Evolutionary conservation across 2,113 vertebrate genomes (phyloP).

Genomic region (Castor canadensis): DNA sequence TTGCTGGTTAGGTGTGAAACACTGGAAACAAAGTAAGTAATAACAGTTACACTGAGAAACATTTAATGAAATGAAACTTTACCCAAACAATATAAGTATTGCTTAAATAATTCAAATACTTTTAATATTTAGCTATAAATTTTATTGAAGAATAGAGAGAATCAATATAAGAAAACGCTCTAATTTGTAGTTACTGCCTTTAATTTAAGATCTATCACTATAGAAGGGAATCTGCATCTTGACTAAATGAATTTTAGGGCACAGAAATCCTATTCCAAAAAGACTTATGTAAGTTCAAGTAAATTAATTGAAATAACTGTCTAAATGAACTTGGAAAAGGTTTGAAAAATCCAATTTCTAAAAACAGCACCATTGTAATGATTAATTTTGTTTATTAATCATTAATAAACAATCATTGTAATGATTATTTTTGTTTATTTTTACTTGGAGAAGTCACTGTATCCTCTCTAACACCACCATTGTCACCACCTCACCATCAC

Average conservation of each 20-base stretch:
- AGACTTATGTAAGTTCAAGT: background rate
- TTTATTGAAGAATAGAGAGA: constrained; percentile 8
- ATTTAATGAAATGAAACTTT: constrained; percentile 49
- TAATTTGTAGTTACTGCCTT: background rate
- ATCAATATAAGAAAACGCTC: background rate
- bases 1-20: background rate
- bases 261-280: background rate
- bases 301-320: background rate
- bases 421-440: background rate
- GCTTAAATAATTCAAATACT: background rate
- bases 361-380: background rate
- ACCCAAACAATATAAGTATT: constrained; percentile 21
- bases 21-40: constrained; percentile 23
- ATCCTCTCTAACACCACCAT: accelerated
- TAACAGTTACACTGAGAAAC: background rate
- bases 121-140: constrained; percentile 44
- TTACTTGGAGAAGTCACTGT: background rate
- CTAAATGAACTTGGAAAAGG: background rate
- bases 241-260: background rate
- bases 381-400: background rate
- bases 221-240: background rate
- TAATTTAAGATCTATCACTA: background rate
- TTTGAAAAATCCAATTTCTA: background rate
- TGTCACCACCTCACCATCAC: background rate
- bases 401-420: background rate